Conservation (phyloP, 2,888 invertebrate genomes). For the Dascillus cervinus region DNA sequence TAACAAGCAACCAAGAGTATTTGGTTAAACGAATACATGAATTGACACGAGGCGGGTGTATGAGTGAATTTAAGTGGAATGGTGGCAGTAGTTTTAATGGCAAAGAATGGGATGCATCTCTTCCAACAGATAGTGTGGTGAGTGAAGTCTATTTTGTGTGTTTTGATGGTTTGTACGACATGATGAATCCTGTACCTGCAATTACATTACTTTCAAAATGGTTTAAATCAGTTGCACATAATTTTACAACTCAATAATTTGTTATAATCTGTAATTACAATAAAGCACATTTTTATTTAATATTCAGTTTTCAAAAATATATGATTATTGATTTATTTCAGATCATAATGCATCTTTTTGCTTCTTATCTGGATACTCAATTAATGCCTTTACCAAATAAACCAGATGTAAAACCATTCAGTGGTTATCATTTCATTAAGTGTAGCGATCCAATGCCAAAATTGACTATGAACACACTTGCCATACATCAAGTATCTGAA, state of each 20-base stretch:
- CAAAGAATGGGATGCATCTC: conserved; percentile 71
- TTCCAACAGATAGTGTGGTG: conserved; percentile 84
- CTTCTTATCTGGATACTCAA: conserved; percentile 80
- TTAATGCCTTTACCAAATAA: conserved; percentile 57
- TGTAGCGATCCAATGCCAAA: conserved; percentile 42
- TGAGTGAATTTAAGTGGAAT: conserved; percentile 85
- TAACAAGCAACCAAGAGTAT: conserved; percentile 80
- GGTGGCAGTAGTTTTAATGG: conserved; percentile 66
- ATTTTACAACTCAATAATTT: no score
- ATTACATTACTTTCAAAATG: no score
- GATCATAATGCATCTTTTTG: conserved; percentile 78
- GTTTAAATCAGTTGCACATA: no score
- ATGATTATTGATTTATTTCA: conserved; percentile 34
- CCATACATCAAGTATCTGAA: conserved; percentile 53
- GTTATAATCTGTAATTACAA: no score
- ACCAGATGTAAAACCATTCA: conserved; percentile 60
- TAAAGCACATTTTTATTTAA: no score
- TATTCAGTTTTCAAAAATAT: conserved; percentile 1
- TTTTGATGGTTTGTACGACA: no score
- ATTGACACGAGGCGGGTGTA: conserved; percentile 75
- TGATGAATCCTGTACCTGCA: no score
- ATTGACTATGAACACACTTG: conserved; percentile 46
- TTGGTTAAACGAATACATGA: conserved; percentile 70
- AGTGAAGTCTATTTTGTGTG: no score
- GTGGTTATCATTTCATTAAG: conserved; percentile 44